Percentiles rank a stretch among this genome's conserved stretches.
phyloP scores from a whole-genome alignment of 2,113 vertebrate genomes.

The Cathartes aura region DNA sequence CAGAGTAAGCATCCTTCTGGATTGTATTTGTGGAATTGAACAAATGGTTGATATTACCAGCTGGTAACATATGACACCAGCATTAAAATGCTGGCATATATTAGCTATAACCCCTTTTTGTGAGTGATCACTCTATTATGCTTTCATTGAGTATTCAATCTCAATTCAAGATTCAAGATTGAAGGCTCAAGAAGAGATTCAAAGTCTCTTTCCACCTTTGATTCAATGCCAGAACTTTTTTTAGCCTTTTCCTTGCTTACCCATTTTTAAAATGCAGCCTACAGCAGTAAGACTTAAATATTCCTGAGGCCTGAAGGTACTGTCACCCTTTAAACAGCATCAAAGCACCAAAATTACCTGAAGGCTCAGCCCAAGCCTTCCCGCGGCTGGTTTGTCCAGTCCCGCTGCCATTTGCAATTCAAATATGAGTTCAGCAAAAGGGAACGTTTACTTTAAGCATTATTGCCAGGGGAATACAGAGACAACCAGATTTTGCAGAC shows the following conservation, averaged over 20 bases:
- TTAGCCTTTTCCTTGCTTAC: not conserved
- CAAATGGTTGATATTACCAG: conserved; percentile 22
- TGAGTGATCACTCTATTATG: not conserved
- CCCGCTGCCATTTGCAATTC: not conserved
- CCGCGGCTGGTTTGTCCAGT: not conserved
- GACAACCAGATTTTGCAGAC: not conserved
- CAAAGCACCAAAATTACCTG: not conserved
- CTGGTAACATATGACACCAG: not conserved
- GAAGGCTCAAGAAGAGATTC: too few relatives aligned
- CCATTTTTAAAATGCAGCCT: not conserved
- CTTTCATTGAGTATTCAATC: not conserved
- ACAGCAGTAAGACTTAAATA: not conserved
- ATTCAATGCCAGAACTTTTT: not conserved
- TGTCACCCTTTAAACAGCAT: not conserved
- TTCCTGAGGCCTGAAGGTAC: not conserved
- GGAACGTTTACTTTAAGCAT: not conserved
- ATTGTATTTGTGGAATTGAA: conserved; percentile 5
- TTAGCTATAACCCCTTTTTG: not conserved
- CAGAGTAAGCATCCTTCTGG: not conserved
- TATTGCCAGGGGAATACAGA: not conserved
- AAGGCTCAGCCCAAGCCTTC: not conserved
- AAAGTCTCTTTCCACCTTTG: not conserved
- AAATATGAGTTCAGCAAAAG: not conserved
- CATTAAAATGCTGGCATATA: not conserved
- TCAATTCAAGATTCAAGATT: too few relatives aligned